These are phyloP conservation scores for Biston betularia DNA, from an alignment of 2,888 invertebrate genomes.

Conservation along the genomic window DNA sequence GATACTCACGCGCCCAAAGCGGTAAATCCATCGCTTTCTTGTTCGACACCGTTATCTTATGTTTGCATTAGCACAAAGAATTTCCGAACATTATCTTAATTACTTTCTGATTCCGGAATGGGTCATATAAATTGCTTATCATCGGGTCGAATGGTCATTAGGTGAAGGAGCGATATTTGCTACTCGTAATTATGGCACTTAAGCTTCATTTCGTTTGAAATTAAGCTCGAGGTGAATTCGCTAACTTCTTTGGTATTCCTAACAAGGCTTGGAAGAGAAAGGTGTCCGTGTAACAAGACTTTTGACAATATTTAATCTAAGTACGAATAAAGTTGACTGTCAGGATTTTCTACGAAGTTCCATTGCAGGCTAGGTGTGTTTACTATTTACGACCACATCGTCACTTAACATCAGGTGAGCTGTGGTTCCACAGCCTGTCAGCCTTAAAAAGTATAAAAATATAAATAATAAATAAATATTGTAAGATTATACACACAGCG, in stretches of 20 bases:
- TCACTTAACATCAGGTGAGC: no score
- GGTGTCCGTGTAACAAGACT: no score
- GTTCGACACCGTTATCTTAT: slow-evolving; percentile 38
- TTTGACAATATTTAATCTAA: no score
- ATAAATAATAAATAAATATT: no score
- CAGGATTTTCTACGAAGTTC: no score
- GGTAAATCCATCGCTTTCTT: slow-evolving; percentile 42
- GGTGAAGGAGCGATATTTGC: slow-evolving; percentile 57
- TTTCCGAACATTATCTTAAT: slow-evolving; percentile 72
- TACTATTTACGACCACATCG: no score
- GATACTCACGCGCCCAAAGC: slow-evolving; percentile 50
- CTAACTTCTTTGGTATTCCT: background rate
- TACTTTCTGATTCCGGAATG: slow-evolving; percentile 71
- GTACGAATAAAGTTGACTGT: no score
- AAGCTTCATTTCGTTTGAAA: slow-evolving; percentile 2
- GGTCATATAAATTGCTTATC: slow-evolving; percentile 77
- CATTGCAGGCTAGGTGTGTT: no score
- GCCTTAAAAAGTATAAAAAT: no score
- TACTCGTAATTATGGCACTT: slow-evolving; percentile 23
- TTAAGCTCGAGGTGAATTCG: background rate
- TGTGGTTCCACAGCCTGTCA: no score
- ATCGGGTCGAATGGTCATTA: slow-evolving; percentile 64
- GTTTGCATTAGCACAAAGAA: slow-evolving; percentile 57
- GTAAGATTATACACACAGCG: no score
- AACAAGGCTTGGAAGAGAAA: no score